A percentile compares a stretch with the other conserved stretches of the same genome.
Conservation (phyloP, 2,888 invertebrate species). For the Papilio gigon region DNA sequence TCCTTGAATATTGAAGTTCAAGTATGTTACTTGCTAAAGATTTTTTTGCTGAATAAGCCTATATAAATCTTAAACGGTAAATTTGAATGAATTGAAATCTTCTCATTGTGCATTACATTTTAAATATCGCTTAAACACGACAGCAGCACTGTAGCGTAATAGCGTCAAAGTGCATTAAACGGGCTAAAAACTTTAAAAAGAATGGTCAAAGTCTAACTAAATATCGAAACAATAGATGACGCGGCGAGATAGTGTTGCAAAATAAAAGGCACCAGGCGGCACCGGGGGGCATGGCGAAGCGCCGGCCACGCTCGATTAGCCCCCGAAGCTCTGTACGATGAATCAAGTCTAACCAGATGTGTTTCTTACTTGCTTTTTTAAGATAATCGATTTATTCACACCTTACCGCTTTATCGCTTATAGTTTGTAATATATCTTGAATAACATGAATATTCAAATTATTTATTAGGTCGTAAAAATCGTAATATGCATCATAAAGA, state of each 20-base stretch:
- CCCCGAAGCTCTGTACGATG: slow-evolving; percentile 46
- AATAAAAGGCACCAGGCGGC: slow-evolving; percentile 44
- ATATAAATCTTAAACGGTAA: neutral
- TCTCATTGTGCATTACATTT: neutral
- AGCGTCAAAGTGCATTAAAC: neutral
- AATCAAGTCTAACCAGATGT: slow-evolving; percentile 44
- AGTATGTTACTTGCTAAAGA: neutral
- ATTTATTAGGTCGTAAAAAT: neutral
- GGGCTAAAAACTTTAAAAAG: neutral
- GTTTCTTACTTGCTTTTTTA: slow-evolving; percentile 39
- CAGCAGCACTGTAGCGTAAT: neutral
- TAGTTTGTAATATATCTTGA: neutral
- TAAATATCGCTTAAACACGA: neutral
- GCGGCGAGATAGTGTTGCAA: slow-evolving; percentile 43
- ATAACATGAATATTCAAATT: slow-evolving; percentile 5
- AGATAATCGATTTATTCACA: slow-evolving; percentile 41
- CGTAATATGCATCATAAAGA: neutral
- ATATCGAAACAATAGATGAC: slow-evolving; percentile 40
- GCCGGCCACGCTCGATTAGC: slow-evolving; percentile 48
- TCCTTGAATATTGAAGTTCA: slow-evolving; percentile 4
- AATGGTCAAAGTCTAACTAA: slow-evolving; percentile 20
- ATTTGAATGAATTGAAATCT: neutral
- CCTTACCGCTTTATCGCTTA: slow-evolving; percentile 29
- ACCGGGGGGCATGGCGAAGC: slow-evolving; percentile 36
- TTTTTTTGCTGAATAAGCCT: neutral